These are phyloP conservation scores for Tipula vernalis DNA, from an alignment of 2,888 invertebrate genomes.

Conservation along the genomic window DNA sequence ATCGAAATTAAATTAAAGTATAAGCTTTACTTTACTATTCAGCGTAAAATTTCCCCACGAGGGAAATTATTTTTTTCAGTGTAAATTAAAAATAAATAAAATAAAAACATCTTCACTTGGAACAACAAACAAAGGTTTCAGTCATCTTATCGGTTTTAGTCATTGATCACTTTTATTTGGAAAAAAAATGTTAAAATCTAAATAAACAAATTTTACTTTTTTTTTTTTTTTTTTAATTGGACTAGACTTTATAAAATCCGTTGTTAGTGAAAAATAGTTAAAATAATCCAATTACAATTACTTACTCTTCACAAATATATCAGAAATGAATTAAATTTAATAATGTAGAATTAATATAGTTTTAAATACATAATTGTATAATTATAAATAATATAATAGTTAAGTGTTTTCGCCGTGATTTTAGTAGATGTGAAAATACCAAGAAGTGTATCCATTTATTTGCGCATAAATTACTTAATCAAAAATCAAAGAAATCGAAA, in stretches of 20 bases:
- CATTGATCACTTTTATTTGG: neutral
- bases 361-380: neutral
- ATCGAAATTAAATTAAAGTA: no score
- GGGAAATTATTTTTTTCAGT: neutral
- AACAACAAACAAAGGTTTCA: neutral
- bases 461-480: neutral
- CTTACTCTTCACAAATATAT: neutral
- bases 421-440: neutral
- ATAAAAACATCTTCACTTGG: neutral
- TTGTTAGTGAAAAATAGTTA: neutral
- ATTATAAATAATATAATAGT: neutral
- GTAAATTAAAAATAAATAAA: neutral
- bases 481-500: neutral
- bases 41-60: neutral
- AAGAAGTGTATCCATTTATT: neutral
- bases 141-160: neutral
- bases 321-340: neutral
- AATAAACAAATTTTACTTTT: neutral
- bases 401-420: neutral
- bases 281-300: neutral
- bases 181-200: neutral
- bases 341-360: neutral
- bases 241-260: neutral
- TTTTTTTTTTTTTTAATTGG: neutral
- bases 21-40: no score